Conservation (phyloP, 2,113 vertebrate genomes). For the Tragelaphus buxtoni region DNA sequence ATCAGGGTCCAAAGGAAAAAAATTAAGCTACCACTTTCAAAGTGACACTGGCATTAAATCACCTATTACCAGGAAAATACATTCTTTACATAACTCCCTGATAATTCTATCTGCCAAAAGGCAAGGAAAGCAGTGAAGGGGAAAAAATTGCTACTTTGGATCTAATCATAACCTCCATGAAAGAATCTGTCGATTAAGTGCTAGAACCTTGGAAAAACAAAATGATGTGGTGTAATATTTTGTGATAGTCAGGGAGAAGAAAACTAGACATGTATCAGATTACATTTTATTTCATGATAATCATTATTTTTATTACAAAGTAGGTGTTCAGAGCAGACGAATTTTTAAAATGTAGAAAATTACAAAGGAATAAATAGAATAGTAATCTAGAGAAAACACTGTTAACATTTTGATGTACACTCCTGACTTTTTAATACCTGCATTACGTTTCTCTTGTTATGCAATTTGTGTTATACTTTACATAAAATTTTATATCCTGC, state of each 20-base stretch:
- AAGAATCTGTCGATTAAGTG: neutral
- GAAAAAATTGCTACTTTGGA: neutral
- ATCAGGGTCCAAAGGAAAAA: neutral
- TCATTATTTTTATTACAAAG: neutral
- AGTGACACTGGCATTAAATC: neutral
- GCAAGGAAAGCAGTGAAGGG: neutral
- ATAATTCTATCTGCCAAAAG: neutral
- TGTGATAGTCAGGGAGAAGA: neutral
- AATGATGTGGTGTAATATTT: neutral
- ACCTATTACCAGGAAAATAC: neutral
- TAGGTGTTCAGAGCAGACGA: neutral
- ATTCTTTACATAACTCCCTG: slow-evolving; percentile 26
- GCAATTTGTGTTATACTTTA: slow-evolving; percentile 17
- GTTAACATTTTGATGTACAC: neutral
- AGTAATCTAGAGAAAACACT: neutral
- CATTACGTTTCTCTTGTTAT: neutral
- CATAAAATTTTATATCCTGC: slow-evolving; percentile 11
- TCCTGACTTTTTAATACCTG: neutral
- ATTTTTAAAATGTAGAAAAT: neutral
- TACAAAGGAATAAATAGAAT: neutral
- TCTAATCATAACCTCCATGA: neutral
- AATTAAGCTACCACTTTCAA: neutral
- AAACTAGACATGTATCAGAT: neutral
- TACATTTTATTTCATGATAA: neutral
- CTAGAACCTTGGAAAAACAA: slow-evolving; percentile 1